These are phyloP conservation scores for Conistra vaccinii DNA, from an alignment of 2,888 invertebrate species.

Conservation along the genomic window DNA sequence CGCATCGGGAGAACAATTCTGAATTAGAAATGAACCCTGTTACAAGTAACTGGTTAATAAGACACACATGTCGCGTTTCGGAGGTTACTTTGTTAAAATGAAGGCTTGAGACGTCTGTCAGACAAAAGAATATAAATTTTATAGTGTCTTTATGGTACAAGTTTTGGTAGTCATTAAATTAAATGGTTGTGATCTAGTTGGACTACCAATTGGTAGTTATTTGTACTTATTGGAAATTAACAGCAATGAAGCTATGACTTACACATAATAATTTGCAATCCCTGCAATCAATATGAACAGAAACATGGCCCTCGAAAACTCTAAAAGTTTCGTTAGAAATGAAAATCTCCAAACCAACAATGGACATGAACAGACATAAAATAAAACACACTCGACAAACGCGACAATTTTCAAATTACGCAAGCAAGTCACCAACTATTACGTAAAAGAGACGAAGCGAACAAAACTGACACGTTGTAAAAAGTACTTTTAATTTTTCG, in stretches of 20 bases:
- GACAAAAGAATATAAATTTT: conserved; percentile 21
- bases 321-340: background rate
- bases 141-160: background rate
- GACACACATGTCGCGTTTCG: conserved; percentile 82
- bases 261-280: background rate
- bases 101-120: conserved; percentile 29
- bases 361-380: conserved; percentile 15
- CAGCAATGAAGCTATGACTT: background rate
- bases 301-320: background rate
- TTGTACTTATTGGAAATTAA: background rate
- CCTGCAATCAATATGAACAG: background rate
- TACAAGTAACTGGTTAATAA: conserved; percentile 84
- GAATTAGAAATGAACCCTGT: conserved; percentile 89
- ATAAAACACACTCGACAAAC: conserved; percentile 30
- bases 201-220: background rate
- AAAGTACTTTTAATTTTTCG: conserved; percentile 85
- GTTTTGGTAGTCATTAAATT: background rate
- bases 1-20: conserved; percentile 81
- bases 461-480: conserved; percentile 76
- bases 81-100: conserved; percentile 73
- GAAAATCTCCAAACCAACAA: background rate
- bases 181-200: background rate
- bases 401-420: conserved; percentile 11
- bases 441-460: conserved; percentile 63
- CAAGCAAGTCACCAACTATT: conserved; percentile 59